Conservation (phyloP, 2,113 vertebrate genomes). For the Lepisosteus oculatus region DNA sequence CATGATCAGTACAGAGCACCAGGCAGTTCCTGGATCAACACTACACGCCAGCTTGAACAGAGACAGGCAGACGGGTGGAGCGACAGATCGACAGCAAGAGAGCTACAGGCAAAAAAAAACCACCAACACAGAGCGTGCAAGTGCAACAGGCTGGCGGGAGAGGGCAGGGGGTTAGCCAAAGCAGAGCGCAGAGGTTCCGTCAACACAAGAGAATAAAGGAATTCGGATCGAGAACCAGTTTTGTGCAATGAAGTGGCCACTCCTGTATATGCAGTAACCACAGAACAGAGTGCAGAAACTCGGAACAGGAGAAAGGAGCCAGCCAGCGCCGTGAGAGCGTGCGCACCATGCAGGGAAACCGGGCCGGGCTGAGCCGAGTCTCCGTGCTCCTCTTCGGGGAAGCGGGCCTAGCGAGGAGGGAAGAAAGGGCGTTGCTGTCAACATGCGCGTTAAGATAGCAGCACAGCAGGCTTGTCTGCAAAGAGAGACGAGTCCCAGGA, state of each 20-base stretch:
- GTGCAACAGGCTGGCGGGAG: neutral
- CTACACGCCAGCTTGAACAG: too few species aligned
- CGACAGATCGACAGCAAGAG: too few species aligned
- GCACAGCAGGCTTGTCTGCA: too few species aligned
- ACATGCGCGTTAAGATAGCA: too few species aligned
- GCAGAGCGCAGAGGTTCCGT: slow-evolving; percentile 7
- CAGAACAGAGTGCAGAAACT: slow-evolving; percentile 11
- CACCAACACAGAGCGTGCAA: too few species aligned
- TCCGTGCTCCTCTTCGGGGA: neutral
- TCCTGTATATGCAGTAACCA: slow-evolving; percentile 30
- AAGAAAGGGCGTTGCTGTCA: neutral
- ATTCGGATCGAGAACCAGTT: slow-evolving; percentile 6
- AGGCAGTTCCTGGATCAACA: too few species aligned
- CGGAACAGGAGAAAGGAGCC: neutral
- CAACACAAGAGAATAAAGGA: neutral
- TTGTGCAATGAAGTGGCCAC: slow-evolving; percentile 23
- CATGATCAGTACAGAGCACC: too few species aligned
- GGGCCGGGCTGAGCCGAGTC: neutral
- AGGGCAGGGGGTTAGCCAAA: slow-evolving; percentile 21
- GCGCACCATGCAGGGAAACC: slow-evolving; percentile 14
- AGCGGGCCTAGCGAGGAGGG: neutral
- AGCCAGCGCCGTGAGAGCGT: neutral
- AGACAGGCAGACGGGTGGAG: too few species aligned
- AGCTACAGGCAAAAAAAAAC: too few species aligned
- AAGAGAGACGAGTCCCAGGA: too few species aligned